Base-by-base conservation (phyloP, 2,113 vertebrate species). In the Cyanistes caeruleus region DNA sequence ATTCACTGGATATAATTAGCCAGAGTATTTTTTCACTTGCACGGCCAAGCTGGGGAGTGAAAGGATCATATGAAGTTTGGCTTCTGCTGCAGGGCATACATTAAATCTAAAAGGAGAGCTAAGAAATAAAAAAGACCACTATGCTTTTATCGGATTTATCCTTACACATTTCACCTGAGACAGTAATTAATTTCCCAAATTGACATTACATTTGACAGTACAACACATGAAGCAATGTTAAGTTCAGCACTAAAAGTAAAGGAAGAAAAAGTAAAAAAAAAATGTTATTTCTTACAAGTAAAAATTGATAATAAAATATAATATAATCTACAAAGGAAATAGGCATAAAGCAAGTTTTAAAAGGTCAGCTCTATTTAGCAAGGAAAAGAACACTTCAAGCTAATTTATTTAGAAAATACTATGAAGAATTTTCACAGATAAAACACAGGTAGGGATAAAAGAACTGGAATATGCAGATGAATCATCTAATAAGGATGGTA, bases 141-240 rank as follows among this genome's bases (percentile, higher is more conserved):
- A 31, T 56, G 67, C 55, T 97, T 95, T 94, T 73, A 94, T 70
- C 0, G 2, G 84, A 84, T 96, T 97, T 90, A 93, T 84, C 69
- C 53, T 73, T 82, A 91, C 67, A 67, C 13, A 59, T 52, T 91
- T 91, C 74, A 90, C 84, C 90, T 96, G 89, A 33, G 88, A 56
- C 24, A 91, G 72, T 82, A 95, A 96, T 94, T 97, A 96, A 96
- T 97, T 97, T 97, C 95, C 95, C 97, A 80, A 85, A 90, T 92
- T 94, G 78, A 72, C 63, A 56, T 93, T 96, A 39, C 39, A 39
- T 39, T 97, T 92, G 85, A 91, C 76, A 93, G 63, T 83, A 90
- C 20, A 92, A 86, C 62, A 94, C 48, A 84, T 0, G 21, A 95
- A 95, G 28, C 46, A 84, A 79, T 31, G 76, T 49, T 88, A 83